Percentiles rank a stretch among this genome's conserved stretches.
Evolutionary conservation across 2,113 vertebrate species (phyloP).

Genomic region (Naja naja): DNA sequence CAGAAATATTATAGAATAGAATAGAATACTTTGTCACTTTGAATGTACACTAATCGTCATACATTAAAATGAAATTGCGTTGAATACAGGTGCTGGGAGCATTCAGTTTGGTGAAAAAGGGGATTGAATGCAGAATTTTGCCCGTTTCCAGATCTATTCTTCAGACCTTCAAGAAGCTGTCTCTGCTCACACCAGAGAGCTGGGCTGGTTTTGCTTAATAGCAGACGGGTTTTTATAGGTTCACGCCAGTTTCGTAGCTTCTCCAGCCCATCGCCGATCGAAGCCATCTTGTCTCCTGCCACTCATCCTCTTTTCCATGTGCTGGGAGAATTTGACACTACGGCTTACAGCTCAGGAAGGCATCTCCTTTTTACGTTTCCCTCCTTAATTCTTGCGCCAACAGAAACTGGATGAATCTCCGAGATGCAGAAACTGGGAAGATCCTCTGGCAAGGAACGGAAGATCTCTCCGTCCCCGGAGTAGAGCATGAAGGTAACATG

Average conservation of each 20-base stretch:
- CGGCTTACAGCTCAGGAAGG: background rate
- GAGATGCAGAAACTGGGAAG: slow-evolving; percentile 97
- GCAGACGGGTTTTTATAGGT: background rate
- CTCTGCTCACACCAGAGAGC: background rate
- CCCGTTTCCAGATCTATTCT: background rate
- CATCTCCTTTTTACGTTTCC: slow-evolving; percentile 5
- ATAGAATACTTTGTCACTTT: no score
- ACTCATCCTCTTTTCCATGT: background rate
- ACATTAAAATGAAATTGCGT: no score
- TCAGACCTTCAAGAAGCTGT: background rate
- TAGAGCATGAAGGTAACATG: slow-evolving; percentile 94
- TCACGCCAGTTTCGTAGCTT: background rate
- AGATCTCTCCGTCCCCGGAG: slow-evolving; percentile 93
- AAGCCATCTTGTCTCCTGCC: background rate
- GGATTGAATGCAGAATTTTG: background rate
- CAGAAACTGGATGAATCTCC: slow-evolving; percentile 99
- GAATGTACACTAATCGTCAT: no score
- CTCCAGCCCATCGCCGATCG: background rate
- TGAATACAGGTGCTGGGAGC: no score
- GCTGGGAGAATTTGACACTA: background rate
- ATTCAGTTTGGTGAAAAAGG: background rate
- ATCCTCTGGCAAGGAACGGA: slow-evolving; percentile 99
- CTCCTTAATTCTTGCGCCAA: slow-evolving; percentile 67
- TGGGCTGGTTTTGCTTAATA: background rate
- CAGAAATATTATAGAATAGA: no score